These are phyloP conservation scores for Leucophenga montana DNA, from an alignment of 2,888 invertebrate genomes.

Conservation along the genomic window DNA sequence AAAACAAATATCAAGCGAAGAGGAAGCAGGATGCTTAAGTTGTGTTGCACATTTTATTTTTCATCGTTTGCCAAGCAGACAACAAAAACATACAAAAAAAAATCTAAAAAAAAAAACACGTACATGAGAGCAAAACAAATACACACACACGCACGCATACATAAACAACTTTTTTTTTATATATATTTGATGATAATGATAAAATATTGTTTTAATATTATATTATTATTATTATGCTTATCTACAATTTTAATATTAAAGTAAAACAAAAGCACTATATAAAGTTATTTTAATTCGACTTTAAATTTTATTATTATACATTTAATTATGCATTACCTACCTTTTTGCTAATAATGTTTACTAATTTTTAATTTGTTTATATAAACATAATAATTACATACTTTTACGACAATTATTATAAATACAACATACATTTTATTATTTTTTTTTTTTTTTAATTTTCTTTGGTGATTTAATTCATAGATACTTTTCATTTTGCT, in stretches of 20 bases:
- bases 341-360: constrained; percentile 38
- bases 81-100: constrained; percentile 35
- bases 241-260: constrained; percentile 39
- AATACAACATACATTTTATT: constrained; percentile 3
- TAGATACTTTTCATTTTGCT: constrained; percentile 46
- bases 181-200: constrained; percentile 44
- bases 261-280: constrained; percentile 19
- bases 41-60: constrained; percentile 63
- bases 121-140: constrained; percentile 33
- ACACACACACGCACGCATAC: constrained; percentile 23
- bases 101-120: constrained; percentile 34
- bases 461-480: constrained; percentile 65
- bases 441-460: constrained; percentile 38
- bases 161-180: constrained; percentile 37
- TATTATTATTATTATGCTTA: constrained; percentile 44
- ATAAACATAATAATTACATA: constrained; percentile 34
- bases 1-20: background rate
- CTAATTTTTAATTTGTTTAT: constrained; percentile 62
- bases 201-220: constrained; percentile 33
- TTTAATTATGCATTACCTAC: constrained; percentile 40
- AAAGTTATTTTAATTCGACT: constrained; percentile 51
- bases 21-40: constrained; percentile 57
- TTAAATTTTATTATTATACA: constrained; percentile 59
- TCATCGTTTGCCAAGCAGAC: constrained; percentile 67
- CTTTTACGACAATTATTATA: constrained; percentile 41